Evolutionary conservation across 2,888 invertebrate species (phyloP).

Genomic region (Mythimna impura): DNA sequence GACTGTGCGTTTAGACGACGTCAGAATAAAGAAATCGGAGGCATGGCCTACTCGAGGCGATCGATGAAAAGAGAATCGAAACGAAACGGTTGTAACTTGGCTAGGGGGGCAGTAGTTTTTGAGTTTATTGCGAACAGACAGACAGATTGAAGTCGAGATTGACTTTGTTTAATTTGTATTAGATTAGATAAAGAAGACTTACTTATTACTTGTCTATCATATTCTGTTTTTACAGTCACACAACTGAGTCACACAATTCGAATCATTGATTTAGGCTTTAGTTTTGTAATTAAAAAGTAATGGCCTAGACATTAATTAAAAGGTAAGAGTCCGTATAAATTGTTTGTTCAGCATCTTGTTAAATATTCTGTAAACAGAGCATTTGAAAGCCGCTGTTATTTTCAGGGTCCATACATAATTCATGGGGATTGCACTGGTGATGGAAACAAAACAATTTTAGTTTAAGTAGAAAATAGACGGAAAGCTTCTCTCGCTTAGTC

Average conservation of each 20-base stretch:
- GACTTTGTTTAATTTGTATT: too few species aligned
- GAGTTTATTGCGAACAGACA: too few species aligned
- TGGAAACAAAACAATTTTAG: slow-evolving; percentile 84
- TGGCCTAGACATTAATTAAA: slow-evolving; percentile 18
- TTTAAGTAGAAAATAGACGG: slow-evolving; percentile 84
- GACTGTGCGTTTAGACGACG: too few species aligned
- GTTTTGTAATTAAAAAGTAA: slow-evolving; percentile 5
- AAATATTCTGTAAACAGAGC: slow-evolving; percentile 64
- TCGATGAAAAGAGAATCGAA: too few species aligned
- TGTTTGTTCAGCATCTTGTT: slow-evolving; percentile 49
- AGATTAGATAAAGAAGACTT: too few species aligned
- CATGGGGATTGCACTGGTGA: slow-evolving; percentile 76
- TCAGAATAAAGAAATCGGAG: too few species aligned
- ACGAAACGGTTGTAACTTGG: too few species aligned
- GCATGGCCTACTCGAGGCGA: too few species aligned
- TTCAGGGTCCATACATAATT: slow-evolving; percentile 73
- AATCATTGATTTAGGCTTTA: not conserved
- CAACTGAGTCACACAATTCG: not conserved
- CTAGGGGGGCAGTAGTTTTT: too few species aligned
- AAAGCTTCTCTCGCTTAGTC: slow-evolving; percentile 84
- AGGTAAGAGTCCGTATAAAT: slow-evolving; percentile 45
- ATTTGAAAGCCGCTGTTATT: slow-evolving; percentile 67
- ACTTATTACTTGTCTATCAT: too few species aligned
- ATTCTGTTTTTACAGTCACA: not conserved
- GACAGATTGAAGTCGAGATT: too few species aligned